Percentiles rank a stretch among this genome's conserved stretches.
Conservation (phyloP, 2,113 vertebrate species). For the Macquaria ambigua region DNA sequence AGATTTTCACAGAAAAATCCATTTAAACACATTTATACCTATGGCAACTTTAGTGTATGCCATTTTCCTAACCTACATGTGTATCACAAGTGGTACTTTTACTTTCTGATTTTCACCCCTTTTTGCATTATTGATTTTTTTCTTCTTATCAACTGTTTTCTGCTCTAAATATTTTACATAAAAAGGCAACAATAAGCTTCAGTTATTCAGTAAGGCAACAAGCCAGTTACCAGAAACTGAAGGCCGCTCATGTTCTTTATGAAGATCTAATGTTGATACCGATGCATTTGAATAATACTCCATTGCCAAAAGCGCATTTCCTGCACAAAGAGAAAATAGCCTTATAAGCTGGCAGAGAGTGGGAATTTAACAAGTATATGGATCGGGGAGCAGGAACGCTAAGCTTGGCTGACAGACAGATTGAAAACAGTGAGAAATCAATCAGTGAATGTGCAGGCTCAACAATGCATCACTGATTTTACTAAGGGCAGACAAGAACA, state of each 20-base stretch:
- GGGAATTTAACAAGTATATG: conserved; percentile 54
- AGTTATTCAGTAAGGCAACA: background rate
- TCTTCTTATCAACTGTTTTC: background rate
- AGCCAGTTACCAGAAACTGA: background rate
- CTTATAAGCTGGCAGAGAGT: conserved; percentile 52
- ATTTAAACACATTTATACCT: background rate
- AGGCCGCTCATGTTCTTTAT: conserved; percentile 1
- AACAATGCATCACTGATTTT: conserved; percentile 72
- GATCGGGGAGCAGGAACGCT: conserved; percentile 47
- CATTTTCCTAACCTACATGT: background rate
- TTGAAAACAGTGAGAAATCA: conserved; percentile 74
- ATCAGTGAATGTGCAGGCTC: conserved; percentile 56
- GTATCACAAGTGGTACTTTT: background rate
- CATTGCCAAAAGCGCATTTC: conserved; percentile 22
- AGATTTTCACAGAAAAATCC: background rate
- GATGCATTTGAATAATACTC: conserved; percentile 53
- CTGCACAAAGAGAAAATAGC: conserved; percentile 44
- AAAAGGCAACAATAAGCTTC: background rate
- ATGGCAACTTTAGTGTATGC: background rate
- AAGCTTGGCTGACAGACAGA: conserved; percentile 67
- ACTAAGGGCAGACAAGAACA: conserved; percentile 40
- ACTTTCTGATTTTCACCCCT: conserved; percentile 2
- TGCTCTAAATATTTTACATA: conserved; percentile 10
- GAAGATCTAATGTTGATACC: conserved; percentile 10
- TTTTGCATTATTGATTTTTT: conserved; percentile 24